Percentiles rank a stretch among this genome's conserved stretches.
These are phyloP conservation scores for Hippopotamyrus pictus DNA, from an alignment of 2,797 vertebrate genomes.

Conservation along the genomic window DNA sequence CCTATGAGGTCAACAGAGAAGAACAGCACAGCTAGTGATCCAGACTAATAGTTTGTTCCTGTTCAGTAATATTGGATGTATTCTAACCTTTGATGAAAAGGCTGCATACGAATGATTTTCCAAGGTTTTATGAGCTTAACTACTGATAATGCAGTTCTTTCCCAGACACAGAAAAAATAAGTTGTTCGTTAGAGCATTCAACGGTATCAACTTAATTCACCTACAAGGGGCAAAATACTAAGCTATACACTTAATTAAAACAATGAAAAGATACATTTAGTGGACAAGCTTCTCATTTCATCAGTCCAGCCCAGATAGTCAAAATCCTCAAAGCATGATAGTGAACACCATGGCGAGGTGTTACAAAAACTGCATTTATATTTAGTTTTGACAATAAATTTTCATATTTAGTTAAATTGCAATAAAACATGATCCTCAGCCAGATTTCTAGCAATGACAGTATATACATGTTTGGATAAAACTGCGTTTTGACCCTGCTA, in stretches of 20 bases:
- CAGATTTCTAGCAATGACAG: not conserved
- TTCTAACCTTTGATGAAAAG: not conserved
- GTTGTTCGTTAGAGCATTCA: not conserved
- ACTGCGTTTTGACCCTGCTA: not conserved
- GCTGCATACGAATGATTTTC: not conserved
- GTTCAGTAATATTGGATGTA: not conserved
- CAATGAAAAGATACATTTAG: not conserved
- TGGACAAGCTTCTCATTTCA: not conserved
- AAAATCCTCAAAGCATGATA: not conserved
- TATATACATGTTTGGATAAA: not conserved
- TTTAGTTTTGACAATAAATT: not conserved
- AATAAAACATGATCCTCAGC: not conserved
- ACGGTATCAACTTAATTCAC: not conserved
- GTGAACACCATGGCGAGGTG: not conserved
- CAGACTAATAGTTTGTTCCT: not conserved
- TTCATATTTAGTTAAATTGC: not conserved
- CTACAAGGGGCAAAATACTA: not conserved
- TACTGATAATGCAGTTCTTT: not conserved
- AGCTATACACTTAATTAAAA: not conserved
- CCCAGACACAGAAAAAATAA: not conserved
- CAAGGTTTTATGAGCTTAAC: not conserved
- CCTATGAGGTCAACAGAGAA: not conserved
- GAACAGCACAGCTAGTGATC: not conserved
- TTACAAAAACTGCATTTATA: not conserved
- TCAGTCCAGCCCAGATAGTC: not conserved